Evolutionary conservation across 2,113 vertebrate genomes (phyloP), one percentile per base, ranked within the genome.

Genomic region (Amphiprion ocellaris): DNA sequence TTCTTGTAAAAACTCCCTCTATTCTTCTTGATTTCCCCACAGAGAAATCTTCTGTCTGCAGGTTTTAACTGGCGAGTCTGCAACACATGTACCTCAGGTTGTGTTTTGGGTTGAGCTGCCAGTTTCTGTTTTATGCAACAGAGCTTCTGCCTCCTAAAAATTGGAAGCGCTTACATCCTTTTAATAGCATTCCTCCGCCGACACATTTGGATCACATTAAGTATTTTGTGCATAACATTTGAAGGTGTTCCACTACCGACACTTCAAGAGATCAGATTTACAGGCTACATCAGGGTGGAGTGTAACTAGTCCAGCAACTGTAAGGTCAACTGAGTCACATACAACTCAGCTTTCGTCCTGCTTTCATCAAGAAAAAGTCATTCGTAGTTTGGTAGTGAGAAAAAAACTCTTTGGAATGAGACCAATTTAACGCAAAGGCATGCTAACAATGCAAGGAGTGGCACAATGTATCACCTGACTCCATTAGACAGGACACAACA

Each of bases 331-430:
- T 59, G 52, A 80, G 69, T 37, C 63, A 28, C 4, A 26, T 12
- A 33, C 2, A 17, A 16, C 24, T 76, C 62, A 50, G 53, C 47
- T n/a, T 79, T 61, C 1, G 10, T 67, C 53, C 46, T 47, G 66
- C 64, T 71, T 60, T 59, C 44, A 63, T 71, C 17, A 19, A 24
- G 19, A 61, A 54, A 77, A 72, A 63, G 52, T 72, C 55, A 19
- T 62, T 53, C 77, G 12, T 55, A 53, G 64, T 78, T 82, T 39
- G 21, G 49, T 60, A 39, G 39, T 33, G 28, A 69, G 69, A 1
- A 26, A 37, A 61, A 28, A 39, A 65, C 21, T 73, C 61, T 74
- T 83, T 77, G 87, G 77, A 77, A 87, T 70, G 79, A 84, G 46
- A 49, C 46, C 3, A 41, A 15, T 41, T 65, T 61, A 24, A 39